Percentiles rank a stretch among this genome's conserved stretches.
Evolutionary conservation across 2,113 vertebrate species (phyloP).

Genomic region (Lepisosteus osseus): DNA sequence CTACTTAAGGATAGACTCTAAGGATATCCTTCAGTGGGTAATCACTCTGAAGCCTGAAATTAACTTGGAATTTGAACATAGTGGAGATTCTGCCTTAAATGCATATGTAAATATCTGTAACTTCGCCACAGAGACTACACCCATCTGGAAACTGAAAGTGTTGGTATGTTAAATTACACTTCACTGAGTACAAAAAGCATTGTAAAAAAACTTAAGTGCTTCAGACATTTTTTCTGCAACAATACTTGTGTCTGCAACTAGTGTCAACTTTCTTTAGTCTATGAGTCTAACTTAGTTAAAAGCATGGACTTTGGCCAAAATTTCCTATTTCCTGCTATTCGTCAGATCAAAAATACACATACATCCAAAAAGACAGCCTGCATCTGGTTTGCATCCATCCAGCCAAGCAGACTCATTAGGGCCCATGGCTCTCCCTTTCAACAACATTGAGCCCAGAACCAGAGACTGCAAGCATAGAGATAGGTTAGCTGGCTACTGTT

Average conservation of each 20-base stretch:
- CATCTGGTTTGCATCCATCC: constrained; percentile 64
- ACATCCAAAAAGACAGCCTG: constrained; percentile 34
- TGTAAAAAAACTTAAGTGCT: background rate
- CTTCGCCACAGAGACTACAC: background rate
- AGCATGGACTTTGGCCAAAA: constrained; percentile 52
- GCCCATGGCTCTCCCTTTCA: constrained; percentile 46
- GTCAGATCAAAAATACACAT: constrained; percentile 52
- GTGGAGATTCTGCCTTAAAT: no score
- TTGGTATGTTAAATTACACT: background rate
- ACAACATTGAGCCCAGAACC: constrained; percentile 47
- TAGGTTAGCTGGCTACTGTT: constrained; percentile 58
- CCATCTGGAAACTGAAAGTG: background rate
- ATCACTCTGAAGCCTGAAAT: no score
- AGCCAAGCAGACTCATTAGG: constrained; percentile 32
- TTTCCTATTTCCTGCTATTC: constrained; percentile 63
- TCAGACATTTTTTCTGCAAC: background rate
- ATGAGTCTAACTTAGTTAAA: constrained; percentile 52
- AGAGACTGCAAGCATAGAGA: constrained; percentile 53
- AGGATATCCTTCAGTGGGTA: no score
- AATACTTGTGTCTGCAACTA: background rate
- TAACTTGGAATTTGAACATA: no score
- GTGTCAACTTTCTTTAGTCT: constrained; percentile 35
- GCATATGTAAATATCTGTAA: no score
- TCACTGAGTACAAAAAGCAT: background rate
- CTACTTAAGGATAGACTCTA: no score